Evolutionary conservation across 2,113 vertebrate species (phyloP).

Genomic region (Rhea pennata): DNA sequence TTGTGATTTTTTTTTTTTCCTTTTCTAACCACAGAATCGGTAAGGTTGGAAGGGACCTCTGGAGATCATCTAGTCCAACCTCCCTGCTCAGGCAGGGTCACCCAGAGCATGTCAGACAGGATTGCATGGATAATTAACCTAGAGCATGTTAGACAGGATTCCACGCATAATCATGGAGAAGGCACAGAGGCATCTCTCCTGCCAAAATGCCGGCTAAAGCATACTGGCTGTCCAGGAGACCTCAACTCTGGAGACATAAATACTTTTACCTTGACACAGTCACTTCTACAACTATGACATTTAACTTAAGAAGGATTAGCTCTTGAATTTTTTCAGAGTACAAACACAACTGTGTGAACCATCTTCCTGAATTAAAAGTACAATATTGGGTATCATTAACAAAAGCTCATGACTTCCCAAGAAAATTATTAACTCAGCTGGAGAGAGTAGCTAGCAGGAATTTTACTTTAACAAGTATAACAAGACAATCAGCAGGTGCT

Average conservation of each 20-base stretch:
- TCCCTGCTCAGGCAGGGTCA: no score
- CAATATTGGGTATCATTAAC: slow-evolving; percentile 11
- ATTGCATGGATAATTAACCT: no score
- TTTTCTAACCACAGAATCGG: neutral
- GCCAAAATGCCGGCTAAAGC: neutral
- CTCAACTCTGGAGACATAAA: neutral
- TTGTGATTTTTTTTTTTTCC: neutral
- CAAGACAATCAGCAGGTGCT: slow-evolving; percentile 42
- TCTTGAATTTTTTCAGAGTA: neutral
- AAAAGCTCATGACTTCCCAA: slow-evolving; percentile 32
- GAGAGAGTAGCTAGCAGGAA: neutral
- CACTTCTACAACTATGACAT: neutral
- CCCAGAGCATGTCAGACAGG: no score
- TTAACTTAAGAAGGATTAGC: neutral
- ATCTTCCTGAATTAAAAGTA: neutral
- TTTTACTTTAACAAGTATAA: slow-evolving; percentile 16
- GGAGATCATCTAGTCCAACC: no score
- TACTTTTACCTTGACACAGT: neutral
- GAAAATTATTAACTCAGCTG: slow-evolving; percentile 43
- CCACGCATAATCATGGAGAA: neutral
- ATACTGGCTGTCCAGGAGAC: neutral
- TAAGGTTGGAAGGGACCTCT: no score
- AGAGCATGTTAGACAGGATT: no score
- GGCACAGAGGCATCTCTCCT: neutral
- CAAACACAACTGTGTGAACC: neutral